Conservation (phyloP, 2,113 vertebrate species). For the Brachyistius frenatus region DNA sequence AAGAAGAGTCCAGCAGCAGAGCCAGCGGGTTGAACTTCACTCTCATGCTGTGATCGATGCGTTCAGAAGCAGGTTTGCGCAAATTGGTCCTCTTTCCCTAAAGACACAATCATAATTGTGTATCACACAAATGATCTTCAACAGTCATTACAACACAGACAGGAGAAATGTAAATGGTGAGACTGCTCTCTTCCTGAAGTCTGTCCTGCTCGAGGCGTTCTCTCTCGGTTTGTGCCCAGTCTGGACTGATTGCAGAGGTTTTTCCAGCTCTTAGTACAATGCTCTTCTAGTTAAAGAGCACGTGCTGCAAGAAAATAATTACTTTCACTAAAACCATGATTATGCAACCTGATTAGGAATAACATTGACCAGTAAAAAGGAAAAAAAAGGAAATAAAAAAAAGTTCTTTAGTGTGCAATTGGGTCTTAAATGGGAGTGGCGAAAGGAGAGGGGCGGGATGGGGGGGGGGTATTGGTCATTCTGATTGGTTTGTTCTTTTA, state of each 20-base stretch:
- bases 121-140: constrained; percentile 2
- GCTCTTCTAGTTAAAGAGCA: constrained; percentile 60
- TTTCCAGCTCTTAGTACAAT: constrained; percentile 22
- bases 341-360: constrained; percentile 69
- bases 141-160: not conserved
- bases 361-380: too few species aligned
- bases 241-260: constrained; percentile 39
- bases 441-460: not conserved
- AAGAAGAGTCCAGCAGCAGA: constrained; percentile 94
- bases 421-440: constrained; percentile 26
- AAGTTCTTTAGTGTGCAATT: constrained; percentile 28
- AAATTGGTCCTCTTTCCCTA: constrained; percentile 98
- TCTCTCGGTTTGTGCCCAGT: not conserved
- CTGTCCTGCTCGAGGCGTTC: not conserved
- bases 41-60: constrained; percentile 94
- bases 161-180: not conserved
- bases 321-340: constrained; percentile 49
- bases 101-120: constrained; percentile 36
- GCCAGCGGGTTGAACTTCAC: constrained; percentile 98
- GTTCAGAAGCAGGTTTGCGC: constrained; percentile 92
- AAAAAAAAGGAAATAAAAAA: constrained; percentile 38
- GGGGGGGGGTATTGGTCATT: constrained; percentile 64
- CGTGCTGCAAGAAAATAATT: constrained; percentile 36
- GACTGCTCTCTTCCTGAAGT: not conserved
- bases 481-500: constrained; percentile 48